Evolutionary conservation across 2,888 invertebrate genomes (phyloP).

Genomic region (Anorthoa munda): DNA sequence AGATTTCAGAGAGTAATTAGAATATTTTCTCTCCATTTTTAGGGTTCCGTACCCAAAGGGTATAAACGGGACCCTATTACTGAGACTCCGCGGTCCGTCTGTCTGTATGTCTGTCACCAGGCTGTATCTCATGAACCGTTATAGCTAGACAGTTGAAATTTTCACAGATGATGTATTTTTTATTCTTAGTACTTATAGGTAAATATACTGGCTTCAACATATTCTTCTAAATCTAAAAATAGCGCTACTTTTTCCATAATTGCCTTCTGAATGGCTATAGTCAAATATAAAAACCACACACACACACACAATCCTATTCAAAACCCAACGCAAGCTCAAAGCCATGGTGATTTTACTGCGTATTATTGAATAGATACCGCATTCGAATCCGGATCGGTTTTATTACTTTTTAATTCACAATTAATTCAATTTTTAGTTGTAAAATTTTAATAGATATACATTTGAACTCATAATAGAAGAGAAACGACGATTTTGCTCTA

Average conservation of each 20-base stretch:
- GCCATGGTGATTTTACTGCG: conserved; percentile 36
- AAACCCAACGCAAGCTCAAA: conserved; percentile 15
- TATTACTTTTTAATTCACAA: conserved; percentile 71
- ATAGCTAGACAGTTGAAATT: too few species aligned
- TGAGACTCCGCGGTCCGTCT: too few species aligned
- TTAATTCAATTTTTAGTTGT: conserved; percentile 65
- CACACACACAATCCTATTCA: conserved; percentile 19
- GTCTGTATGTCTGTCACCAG: too few species aligned
- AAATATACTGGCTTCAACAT: background rate
- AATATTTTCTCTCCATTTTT: background rate
- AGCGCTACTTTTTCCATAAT: background rate
- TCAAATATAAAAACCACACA: background rate
- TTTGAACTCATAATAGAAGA: conserved; percentile 44
- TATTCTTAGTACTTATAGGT: background rate
- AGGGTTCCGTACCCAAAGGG: too few species aligned
- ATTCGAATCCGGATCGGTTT: conserved; percentile 64
- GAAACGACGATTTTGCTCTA: conserved; percentile 36
- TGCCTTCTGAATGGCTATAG: background rate
- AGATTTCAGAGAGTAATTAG: background rate
- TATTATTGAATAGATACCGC: conserved; percentile 61
- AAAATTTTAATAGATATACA: conserved; percentile 49
- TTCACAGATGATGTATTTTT: too few species aligned
- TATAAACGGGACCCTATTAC: too few species aligned
- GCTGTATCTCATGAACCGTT: too few species aligned
- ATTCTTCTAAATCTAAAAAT: background rate